phyloP scores from a whole-genome alignment of 2,113 vertebrate species.

The Sinosuthora webbiana region DNA sequence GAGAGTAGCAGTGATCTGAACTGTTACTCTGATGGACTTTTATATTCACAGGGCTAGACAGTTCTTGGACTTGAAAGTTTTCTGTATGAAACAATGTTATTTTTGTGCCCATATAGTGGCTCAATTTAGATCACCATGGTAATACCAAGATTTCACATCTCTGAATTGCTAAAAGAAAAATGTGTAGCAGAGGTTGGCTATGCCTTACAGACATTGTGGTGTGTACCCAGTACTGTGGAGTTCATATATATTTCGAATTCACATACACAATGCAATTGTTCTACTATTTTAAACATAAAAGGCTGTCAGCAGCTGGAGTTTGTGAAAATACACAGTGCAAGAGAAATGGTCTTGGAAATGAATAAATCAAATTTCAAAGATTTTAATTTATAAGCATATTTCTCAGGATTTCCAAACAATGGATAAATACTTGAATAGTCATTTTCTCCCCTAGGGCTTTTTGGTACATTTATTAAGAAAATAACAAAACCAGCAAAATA shows the following conservation, averaged over 20 bases:
- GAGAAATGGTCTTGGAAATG: constrained; percentile 20
- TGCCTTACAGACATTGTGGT: not conserved
- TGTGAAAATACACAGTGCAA: not conserved
- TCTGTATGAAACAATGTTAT: not conserved
- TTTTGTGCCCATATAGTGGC: not conserved
- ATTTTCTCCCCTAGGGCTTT: not conserved
- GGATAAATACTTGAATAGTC: not conserved
- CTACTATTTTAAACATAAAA: constrained; percentile 10
- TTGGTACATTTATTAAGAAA: constrained; percentile 7
- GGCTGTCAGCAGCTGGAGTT: not conserved
- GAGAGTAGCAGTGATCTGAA: not conserved
- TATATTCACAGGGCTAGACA: not conserved
- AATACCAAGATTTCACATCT: not conserved
- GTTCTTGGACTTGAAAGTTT: not conserved
- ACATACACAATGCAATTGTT: not conserved
- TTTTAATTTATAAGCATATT: constrained; percentile 41
- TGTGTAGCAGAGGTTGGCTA: not conserved
- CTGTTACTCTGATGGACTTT: not conserved
- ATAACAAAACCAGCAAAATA: not conserved
- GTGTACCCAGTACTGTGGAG: not conserved
- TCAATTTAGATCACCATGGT: not conserved
- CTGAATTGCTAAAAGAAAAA: not conserved
- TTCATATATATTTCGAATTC: not conserved
- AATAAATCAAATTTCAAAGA: constrained; percentile 20
- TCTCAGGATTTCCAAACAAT: constrained; percentile 34